Base-by-base conservation (phyloP, 2,888 invertebrate genomes). In the Pilophorus perplexus region DNA sequence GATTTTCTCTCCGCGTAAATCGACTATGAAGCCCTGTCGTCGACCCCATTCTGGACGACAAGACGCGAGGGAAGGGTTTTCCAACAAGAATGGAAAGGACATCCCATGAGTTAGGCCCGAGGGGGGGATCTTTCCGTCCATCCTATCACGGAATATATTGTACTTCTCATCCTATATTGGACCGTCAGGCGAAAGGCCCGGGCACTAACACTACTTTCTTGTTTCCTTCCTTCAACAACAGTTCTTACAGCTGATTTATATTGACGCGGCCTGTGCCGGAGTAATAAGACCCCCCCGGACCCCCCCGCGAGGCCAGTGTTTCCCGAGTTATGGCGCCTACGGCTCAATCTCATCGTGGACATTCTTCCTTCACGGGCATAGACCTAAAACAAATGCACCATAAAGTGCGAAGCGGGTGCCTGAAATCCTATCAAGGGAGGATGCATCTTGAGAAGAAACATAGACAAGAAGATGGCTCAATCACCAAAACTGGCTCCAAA, bases 221-320 rank as follows among this genome's bases (percentile, higher is more conserved):
- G 52, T 52, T 52, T 52, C 52, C 52, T 52, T 52, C 52, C 52
- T 52, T 52, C 52, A 50, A 50, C 50, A 50, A 50, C 50, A 50
- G 52, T 52, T 52, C 52, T 52, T 52, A 52, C 52, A 28, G 52
- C 52, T 52, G 52, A 52, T 52, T 52, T 52, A 52, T 52, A 52
- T 52, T 52, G 52, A 52, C 52, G 52, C 23, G 46, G 46, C 22
- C 22, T 18, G 46, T 22, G 12, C 46, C 14, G 46, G n/a, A n/a
- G n/a, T 52, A 52, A 52, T 52, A 28, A 52, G 27, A 28, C 25
- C 28, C 14, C 4, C 23, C n/a, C n/a, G n/a, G 27, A 52, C 50
- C 50, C 27, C 46, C 22, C 27, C 27, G n/a, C 50, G 14, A 6
- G 18, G 52, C 28, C 52, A 16, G 25, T 52, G 25, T 52, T 52